Conservation (phyloP, 53 echinoderm and acorn worm genomes). For the Echinarachnius parma region DNA sequence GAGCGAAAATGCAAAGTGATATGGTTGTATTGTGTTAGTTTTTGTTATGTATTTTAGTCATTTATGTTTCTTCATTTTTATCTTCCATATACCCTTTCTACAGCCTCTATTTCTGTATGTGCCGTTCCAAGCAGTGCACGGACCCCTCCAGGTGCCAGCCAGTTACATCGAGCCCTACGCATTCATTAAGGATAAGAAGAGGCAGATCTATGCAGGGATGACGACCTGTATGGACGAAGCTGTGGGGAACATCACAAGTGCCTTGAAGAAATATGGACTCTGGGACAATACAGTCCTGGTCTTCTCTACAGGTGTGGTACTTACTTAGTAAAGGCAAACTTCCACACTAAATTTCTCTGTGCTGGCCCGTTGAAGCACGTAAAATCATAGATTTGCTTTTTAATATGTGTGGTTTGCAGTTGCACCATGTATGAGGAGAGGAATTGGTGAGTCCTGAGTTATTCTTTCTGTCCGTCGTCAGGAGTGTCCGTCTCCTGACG, state of each 20-base stretch:
- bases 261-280: conserved; percentile 54
- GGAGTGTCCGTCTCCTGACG: too few species aligned
- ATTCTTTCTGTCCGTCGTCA: too few species aligned
- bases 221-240: conserved; percentile 87
- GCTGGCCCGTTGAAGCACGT: too few species aligned
- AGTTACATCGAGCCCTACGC: conserved; percentile 55
- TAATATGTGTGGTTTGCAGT: too few species aligned
- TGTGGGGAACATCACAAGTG: conserved; percentile 73
- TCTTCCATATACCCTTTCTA: not conserved
- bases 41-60: not conserved
- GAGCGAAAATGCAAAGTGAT: too few species aligned
- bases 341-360: too few species aligned
- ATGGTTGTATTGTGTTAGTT: too few species aligned
- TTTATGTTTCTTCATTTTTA: not conserved
- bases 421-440: too few species aligned
- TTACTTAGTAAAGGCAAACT: too few species aligned
- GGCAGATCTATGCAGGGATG: conserved; percentile 78
- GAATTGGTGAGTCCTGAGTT: too few species aligned
- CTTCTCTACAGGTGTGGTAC: conserved; percentile 83
- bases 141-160: conserved; percentile 50
- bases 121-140: conserved; percentile 74
- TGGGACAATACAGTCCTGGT: conserved; percentile 78
- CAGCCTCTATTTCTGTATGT: conserved; percentile 68
- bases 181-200: conserved; percentile 37
- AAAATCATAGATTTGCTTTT: too few species aligned